These are phyloP conservation scores for Clinocottus analis DNA, from an alignment of 2,113 vertebrate species.

Conservation along the genomic window DNA sequence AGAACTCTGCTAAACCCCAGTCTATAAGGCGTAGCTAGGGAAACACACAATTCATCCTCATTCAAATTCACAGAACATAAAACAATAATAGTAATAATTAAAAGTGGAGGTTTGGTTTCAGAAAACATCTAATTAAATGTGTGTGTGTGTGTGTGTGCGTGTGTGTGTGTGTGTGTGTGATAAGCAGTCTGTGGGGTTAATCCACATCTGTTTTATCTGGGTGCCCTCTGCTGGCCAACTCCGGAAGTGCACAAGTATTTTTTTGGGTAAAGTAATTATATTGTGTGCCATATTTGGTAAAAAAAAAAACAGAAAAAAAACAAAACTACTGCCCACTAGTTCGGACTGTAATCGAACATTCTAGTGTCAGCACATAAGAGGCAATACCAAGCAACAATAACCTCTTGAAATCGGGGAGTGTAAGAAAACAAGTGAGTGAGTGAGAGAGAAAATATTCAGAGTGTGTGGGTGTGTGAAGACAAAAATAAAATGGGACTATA, in stretches of 20 bases:
- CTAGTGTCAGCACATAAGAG: neutral
- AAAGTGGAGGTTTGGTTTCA: neutral
- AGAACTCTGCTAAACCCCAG: slow-evolving; percentile 98
- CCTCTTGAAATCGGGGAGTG: neutral
- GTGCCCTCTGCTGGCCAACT: slow-evolving; percentile 59
- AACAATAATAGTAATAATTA: no score
- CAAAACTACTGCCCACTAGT: neutral
- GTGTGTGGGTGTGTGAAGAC: slow-evolving; percentile 24
- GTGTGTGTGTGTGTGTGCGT: neutral
- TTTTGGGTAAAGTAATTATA: neutral
- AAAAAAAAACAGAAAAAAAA: neutral
- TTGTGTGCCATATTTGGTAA: neutral
- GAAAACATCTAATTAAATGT: neutral
- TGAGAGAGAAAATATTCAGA: slow-evolving; percentile 1
- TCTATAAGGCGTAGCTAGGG: slow-evolving; percentile 95
- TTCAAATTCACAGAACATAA: neutral
- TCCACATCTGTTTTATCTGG: neutral
- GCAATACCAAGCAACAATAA: neutral
- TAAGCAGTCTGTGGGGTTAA: neutral
- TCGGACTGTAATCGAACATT: neutral
- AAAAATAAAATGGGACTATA: slow-evolving; percentile 3
- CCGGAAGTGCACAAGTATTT: neutral
- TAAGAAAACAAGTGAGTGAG: neutral
- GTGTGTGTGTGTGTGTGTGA: no score
- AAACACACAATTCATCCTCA: slow-evolving; percentile 37